phyloP scores from a whole-genome alignment of 1,140 invertebrate species.

The Pseudomyrmex cubaensis region DNA sequence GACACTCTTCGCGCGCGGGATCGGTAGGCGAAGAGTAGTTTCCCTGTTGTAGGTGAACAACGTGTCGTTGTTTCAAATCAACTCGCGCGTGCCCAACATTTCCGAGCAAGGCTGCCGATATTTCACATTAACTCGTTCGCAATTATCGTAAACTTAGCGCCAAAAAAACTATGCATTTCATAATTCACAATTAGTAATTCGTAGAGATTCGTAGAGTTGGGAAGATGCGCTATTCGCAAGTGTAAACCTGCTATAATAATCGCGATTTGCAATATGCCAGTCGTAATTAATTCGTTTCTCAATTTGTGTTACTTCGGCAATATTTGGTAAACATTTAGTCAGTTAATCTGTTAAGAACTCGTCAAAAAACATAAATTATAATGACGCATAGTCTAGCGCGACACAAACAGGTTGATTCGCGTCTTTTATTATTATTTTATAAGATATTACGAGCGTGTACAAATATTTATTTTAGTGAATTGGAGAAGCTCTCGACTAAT shows the following conservation, averaged over 20 bases:
- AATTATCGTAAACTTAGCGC: no score
- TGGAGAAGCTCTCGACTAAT: not conserved
- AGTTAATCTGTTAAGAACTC: no score
- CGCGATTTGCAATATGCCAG: no score
- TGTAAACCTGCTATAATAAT: no score
- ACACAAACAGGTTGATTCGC: not conserved
- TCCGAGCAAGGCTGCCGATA: slow-evolving; percentile 37
- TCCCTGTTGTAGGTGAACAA: slow-evolving; percentile 53
- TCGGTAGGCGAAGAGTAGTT: slow-evolving; percentile 35
- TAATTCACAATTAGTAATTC: no score
- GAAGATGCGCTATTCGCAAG: no score
- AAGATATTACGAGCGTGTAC: not conserved
- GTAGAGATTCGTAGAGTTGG: no score
- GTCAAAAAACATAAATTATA: no score
- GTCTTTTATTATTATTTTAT: not conserved
- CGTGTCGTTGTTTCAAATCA: slow-evolving; percentile 42
- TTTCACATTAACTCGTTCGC: slow-evolving; percentile 28
- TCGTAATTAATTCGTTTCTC: no score
- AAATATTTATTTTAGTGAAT: slow-evolving; percentile 18
- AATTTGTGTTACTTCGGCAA: no score
- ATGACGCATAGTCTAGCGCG: no score
- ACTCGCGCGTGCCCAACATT: slow-evolving; percentile 38
- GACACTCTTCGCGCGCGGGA: not conserved
- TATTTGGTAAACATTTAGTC: no score
- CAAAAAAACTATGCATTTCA: not conserved